A percentile compares a stretch with the other conserved stretches of the same genome.
Conservation (phyloP, 1,140 invertebrate species). For the Dermatophagoides farinae region DNA sequence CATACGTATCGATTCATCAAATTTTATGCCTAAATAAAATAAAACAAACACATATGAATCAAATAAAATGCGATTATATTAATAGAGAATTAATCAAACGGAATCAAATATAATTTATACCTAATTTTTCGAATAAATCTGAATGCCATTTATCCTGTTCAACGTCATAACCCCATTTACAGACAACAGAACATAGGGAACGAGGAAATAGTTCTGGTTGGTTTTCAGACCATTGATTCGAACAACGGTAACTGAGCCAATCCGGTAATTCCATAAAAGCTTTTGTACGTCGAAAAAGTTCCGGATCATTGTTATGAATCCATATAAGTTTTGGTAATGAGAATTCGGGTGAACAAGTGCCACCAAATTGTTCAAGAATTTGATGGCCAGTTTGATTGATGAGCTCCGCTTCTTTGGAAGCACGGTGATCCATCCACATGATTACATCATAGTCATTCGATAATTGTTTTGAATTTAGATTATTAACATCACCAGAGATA, state of each 20-base stretch:
- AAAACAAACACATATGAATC: neutral
- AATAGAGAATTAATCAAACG: neutral
- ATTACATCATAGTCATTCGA: slow-evolving; percentile 59
- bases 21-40: neutral
- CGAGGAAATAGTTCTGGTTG: slow-evolving; percentile 27
- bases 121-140: slow-evolving; percentile 49
- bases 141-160: slow-evolving; percentile 42
- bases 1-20: neutral
- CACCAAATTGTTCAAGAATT: slow-evolving; percentile 65
- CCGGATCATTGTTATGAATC: slow-evolving; percentile 52
- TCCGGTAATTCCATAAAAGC: slow-evolving; percentile 81
- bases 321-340: slow-evolving; percentile 84
- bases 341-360: slow-evolving; percentile 82
- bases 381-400: slow-evolving; percentile 55
- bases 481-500: slow-evolving; percentile 34
- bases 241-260: slow-evolving; percentile 63
- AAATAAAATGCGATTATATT: too few species aligned
- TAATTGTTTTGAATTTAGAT: neutral
- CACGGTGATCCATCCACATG: slow-evolving; percentile 92
- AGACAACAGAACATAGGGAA: slow-evolving; percentile 72
- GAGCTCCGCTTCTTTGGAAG: slow-evolving; percentile 49
- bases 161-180: slow-evolving; percentile 68
- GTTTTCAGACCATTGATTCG: neutral
- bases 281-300: slow-evolving; percentile 30
- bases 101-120: slow-evolving; percentile 35